Conservation (phyloP, 30 jellyfish, hydroid and myxozoan species). For the Cassiopea andromeda region DNA sequence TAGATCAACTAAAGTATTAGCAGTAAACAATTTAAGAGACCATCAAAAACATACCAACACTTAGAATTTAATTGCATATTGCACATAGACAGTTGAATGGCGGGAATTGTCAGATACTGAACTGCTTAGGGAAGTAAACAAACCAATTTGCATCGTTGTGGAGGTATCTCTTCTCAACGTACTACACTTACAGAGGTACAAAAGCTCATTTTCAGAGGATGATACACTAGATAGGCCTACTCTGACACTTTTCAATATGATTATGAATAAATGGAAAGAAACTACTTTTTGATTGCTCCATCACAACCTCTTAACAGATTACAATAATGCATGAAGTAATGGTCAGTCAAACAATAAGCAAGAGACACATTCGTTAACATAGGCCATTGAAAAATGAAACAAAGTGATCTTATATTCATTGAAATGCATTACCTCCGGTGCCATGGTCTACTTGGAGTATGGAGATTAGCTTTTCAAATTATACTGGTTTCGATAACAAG, state of each 20-base stretch:
- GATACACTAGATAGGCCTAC: not conserved
- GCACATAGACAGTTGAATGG: too few relatives aligned
- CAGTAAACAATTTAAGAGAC: not conserved
- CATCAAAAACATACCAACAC: not conserved
- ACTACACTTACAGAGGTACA: not conserved
- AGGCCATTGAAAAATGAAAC: conserved; percentile 54
- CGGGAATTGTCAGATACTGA: not conserved
- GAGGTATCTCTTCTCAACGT: too few relatives aligned
- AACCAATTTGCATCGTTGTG: too few relatives aligned
- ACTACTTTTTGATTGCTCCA: not conserved
- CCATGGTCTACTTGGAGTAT: conserved; percentile 49
- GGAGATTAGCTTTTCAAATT: not conserved
- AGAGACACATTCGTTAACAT: conserved; percentile 5
- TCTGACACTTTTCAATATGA: not conserved
- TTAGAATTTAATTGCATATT: too few relatives aligned
- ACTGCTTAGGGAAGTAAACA: not conserved
- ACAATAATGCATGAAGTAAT: not conserved
- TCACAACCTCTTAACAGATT: not conserved
- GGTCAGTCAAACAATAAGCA: conserved; percentile 25
- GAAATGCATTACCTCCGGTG: conserved; percentile 61
- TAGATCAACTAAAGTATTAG: not conserved
- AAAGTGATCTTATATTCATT: not conserved
- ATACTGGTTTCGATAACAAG: not conserved
- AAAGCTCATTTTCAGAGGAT: not conserved
- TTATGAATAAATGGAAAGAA: not conserved